A percentile compares a stretch with the other conserved stretches of the same genome.
Conservation (phyloP, 2,797 vertebrate genomes). For the Toxotes lorentzi region DNA sequence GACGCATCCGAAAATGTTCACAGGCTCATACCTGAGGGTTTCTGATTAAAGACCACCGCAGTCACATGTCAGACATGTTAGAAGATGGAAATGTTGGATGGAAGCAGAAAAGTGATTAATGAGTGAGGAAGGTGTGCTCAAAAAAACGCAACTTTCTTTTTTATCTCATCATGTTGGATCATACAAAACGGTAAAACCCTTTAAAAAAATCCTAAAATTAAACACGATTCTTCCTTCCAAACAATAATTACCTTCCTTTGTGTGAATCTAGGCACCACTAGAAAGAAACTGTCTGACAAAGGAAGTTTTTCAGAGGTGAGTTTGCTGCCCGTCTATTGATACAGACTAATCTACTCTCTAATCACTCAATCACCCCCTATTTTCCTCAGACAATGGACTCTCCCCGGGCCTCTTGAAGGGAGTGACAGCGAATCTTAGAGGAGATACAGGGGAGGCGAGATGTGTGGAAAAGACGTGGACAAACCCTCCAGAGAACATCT, state of each 20-base stretch:
- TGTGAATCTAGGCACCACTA: background rate
- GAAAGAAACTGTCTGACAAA: constrained; percentile 5
- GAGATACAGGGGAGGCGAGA: constrained; percentile 58
- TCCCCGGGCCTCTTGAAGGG: constrained; percentile 34
- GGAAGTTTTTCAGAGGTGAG: background rate
- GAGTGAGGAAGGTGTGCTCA: background rate
- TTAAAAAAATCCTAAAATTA: background rate
- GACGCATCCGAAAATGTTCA: constrained; percentile 14
- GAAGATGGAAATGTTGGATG: background rate
- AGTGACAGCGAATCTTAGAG: constrained; percentile 58
- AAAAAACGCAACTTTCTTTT: background rate
- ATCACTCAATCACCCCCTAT: constrained; percentile 68
- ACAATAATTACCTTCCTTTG: background rate
- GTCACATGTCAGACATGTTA: constrained; percentile 7
- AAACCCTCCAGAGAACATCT: constrained; percentile 55
- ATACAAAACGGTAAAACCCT: background rate
- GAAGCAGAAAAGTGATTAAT: background rate
- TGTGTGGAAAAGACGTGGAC: constrained; percentile 45
- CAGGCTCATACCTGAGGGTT: constrained; percentile 37
- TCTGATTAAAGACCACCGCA: constrained; percentile 41
- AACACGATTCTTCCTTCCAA: background rate
- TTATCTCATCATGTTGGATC: too few species aligned
- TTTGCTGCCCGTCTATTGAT: constrained; percentile 35
- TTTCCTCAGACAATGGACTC: constrained; percentile 70
- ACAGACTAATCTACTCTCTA: constrained; percentile 63